Conservation (phyloP, 2,113 vertebrate species). For the Noctilio leporinus region DNA sequence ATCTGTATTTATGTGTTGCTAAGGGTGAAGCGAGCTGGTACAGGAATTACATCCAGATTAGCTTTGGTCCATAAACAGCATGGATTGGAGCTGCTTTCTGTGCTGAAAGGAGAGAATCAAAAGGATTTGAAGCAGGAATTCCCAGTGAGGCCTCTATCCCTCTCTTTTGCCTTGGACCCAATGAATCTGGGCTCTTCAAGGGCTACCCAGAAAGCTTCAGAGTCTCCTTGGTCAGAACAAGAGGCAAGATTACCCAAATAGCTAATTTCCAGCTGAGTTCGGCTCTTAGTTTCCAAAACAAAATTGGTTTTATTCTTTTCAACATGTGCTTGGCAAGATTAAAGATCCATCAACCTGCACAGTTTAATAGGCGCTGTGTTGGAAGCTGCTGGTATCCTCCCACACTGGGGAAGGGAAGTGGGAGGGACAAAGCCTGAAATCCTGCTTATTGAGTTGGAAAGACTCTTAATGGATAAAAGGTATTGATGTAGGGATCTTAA, state of each 20-base stretch:
- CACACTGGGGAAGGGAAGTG: slow-evolving; percentile 32
- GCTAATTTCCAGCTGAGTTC: slow-evolving; percentile 86
- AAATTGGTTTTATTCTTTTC: slow-evolving; percentile 93
- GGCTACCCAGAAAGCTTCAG: not conserved
- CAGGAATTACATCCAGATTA: slow-evolving; percentile 81
- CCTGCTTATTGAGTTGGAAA: slow-evolving; percentile 91
- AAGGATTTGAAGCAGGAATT: not conserved
- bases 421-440: slow-evolving; percentile 78
- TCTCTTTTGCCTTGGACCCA: not conserved
- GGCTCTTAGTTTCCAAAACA: slow-evolving; percentile 86
- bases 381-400: slow-evolving; percentile 77
- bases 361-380: slow-evolving; percentile 79
- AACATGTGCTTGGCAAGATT: slow-evolving; percentile 91
- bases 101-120: slow-evolving; percentile 9
- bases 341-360: slow-evolving; percentile 83
- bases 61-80: slow-evolving; percentile 71
- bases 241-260: slow-evolving; percentile 83
- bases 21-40: slow-evolving; percentile 66
- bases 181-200: not conserved
- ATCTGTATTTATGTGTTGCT: slow-evolving; percentile 75
- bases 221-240: slow-evolving; percentile 43
- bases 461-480: slow-evolving; percentile 88
- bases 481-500: slow-evolving; percentile 84
- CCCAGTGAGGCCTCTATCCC: slow-evolving; percentile 24
- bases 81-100: slow-evolving; percentile 56